Conservation (phyloP, 2,113 vertebrate species). For the Zeus faber region DNA sequence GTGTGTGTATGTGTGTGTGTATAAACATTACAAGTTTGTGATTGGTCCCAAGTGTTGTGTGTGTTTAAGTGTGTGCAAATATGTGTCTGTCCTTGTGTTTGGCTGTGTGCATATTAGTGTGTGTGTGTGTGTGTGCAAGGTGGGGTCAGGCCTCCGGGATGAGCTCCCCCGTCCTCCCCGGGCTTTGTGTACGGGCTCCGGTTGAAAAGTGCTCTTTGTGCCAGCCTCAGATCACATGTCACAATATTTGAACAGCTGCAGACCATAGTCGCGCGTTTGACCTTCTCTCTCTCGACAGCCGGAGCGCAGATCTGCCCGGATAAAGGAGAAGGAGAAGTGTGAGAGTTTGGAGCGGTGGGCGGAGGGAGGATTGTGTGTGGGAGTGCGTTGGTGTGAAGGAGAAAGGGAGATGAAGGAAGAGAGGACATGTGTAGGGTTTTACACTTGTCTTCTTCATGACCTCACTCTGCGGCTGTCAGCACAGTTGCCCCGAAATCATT, state of each 20-base stretch:
- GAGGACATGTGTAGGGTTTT: not conserved
- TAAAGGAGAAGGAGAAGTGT: conserved; percentile 34
- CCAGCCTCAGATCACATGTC: conserved; percentile 68
- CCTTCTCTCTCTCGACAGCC: conserved; percentile 12
- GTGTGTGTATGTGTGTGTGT: not conserved
- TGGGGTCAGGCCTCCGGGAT: conserved; percentile 19
- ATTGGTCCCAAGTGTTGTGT: too few species aligned
- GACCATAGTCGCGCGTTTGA: conserved; percentile 40
- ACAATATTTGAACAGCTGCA: conserved; percentile 80
- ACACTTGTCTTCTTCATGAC: not conserved
- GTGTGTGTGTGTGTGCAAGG: not conserved
- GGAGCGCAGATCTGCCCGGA: conserved; percentile 36
- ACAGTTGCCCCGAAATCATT: too few species aligned
- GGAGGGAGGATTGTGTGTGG: not conserved
- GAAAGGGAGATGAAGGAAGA: too few species aligned
- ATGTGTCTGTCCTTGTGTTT: conserved; percentile 1
- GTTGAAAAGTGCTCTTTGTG: conserved; percentile 69
- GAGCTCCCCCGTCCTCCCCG: conserved; percentile 44
- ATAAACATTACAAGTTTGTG: not conserved
- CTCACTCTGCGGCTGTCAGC: not conserved
- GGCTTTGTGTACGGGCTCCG: conserved; percentile 49
- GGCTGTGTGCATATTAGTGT: not conserved
- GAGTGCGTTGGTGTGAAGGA: not conserved
- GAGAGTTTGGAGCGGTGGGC: conserved; percentile 30
- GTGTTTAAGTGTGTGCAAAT: not conserved